A percentile compares a stretch with the other conserved stretches of the same genome.
These are phyloP conservation scores for Hydropsyche tenuis DNA, from an alignment of 1,140 invertebrate species.

Conservation along the genomic window DNA sequence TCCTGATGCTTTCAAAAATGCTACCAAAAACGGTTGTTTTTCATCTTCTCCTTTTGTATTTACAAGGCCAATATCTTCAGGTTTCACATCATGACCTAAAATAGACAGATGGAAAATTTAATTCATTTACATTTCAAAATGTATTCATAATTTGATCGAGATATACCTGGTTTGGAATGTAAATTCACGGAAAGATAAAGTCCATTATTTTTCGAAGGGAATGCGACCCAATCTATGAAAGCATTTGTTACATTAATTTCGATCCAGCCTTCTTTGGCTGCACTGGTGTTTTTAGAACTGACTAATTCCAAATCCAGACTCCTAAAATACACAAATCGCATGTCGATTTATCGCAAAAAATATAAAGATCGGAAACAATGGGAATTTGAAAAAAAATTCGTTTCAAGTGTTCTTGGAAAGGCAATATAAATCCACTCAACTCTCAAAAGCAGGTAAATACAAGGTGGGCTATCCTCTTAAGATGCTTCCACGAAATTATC, in stretches of 20 bases:
- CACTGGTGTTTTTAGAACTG: slow-evolving; percentile 69
- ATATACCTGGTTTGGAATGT: slow-evolving; percentile 68
- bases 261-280: slow-evolving; percentile 75
- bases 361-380: neutral
- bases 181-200: slow-evolving; percentile 86
- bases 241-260: slow-evolving; percentile 78
- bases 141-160: neutral
- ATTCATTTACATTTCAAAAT: neutral
- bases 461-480: slow-evolving; percentile 10
- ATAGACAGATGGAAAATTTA: slow-evolving; percentile 20
- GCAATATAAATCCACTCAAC: slow-evolving; percentile 4
- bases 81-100: slow-evolving; percentile 78
- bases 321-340: slow-evolving; percentile 57
- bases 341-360: neutral
- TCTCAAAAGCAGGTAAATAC: slow-evolving; percentile 1
- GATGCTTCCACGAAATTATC: neutral
- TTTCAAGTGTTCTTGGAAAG: neutral
- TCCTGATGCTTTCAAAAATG: slow-evolving; percentile 74
- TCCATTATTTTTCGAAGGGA: slow-evolving; percentile 82
- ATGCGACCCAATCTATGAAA: slow-evolving; percentile 77
- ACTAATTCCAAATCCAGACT: slow-evolving; percentile 71
- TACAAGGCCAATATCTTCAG: slow-evolving; percentile 83
- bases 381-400: neutral
- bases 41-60: slow-evolving; percentile 78
- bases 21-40: slow-evolving; percentile 88